Base-by-base conservation (phyloP, 2,888 invertebrate genomes). In the Eristalinus sepulchralis region DNA sequence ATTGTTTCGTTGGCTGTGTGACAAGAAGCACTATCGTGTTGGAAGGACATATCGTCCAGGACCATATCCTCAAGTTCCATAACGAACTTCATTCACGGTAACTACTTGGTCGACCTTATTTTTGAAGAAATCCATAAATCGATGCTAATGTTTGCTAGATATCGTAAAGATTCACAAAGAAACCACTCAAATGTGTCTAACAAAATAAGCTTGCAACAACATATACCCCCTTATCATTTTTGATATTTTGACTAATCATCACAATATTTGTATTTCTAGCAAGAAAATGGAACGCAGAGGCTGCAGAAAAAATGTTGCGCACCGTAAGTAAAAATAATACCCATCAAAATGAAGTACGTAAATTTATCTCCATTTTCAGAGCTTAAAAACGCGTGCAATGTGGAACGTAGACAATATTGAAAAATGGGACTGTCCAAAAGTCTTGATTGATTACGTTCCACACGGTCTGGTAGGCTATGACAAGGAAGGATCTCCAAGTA, bases 291-390 rank as follows among this genome's bases (percentile, higher is more conserved):
- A 96, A 98, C 91, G 91, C 96, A 0, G 95, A 95, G 70, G 97
- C 96, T n/a, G 97, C 98, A 0, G 98, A 98, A 92, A 96, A 97
- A 93, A 98, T 98, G 98, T 93, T 98, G 1, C 94, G 97, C 93
- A 96, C 96, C 90, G 98, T 98, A 93, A 95, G 95, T 88, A 1
- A 27, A 17, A 22, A 10, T 4, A 33, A 22, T 27, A 10, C 8
- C 17, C 0, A 55, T 11, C n/a, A 13, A 11, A 3, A n/a, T n/a
- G 39, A 53, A 73, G 62, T 36, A 39, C 13, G n/a, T 39, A n/a
- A n/a, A 39, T 13, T 39, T 4, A 39, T 4, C n/a, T 1, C 1
- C 47, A 17, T 8, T 76, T 82, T 22, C 20, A 83, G 82, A 86
- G 86, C 24, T 87, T 91, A 3, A 92, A 91, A 82, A 92, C 90